Percentiles rank a stretch among this genome's conserved stretches.
phyloP scores from a whole-genome alignment of 2,113 vertebrate species.

The Phalacrocorax carbo region DNA sequence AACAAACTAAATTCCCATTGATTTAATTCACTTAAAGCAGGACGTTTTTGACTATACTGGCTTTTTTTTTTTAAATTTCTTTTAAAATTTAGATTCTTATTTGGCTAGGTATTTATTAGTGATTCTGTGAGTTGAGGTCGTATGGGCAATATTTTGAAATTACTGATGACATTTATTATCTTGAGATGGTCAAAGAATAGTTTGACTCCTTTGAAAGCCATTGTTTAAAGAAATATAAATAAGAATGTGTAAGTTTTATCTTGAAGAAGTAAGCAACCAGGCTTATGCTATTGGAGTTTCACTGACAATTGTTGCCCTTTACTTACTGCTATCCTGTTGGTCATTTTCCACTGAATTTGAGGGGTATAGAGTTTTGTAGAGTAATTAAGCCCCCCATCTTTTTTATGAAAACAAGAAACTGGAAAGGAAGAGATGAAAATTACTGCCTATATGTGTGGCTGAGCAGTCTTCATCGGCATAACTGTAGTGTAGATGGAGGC shows the following conservation, averaged over 20 bases:
- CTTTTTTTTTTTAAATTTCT: no score
- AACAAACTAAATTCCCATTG: background rate
- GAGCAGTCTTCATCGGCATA: background rate
- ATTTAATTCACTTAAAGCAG: background rate
- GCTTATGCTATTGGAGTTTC: background rate
- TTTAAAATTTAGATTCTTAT: no score
- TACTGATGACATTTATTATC: no score
- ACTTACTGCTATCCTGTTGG: background rate
- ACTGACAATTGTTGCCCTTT: background rate
- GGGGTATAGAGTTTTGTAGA: background rate
- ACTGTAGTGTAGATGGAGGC: background rate
- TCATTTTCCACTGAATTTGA: background rate
- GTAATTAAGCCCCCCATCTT: background rate
- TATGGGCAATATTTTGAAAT: no score
- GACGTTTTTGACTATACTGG: background rate
- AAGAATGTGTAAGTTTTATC: background rate
- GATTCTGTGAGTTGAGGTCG: no score
- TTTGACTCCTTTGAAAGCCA: no score
- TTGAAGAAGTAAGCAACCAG: background rate
- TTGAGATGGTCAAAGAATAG: no score
- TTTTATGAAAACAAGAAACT: background rate
- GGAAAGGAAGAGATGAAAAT: background rate
- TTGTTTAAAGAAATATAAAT: no score
- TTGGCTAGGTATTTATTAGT: no score
- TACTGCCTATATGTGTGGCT: background rate